A percentile compares a stretch with the other conserved stretches of the same genome.
Conservation (phyloP, 2,797 vertebrate species). For the Sebastes melanostomus region DNA sequence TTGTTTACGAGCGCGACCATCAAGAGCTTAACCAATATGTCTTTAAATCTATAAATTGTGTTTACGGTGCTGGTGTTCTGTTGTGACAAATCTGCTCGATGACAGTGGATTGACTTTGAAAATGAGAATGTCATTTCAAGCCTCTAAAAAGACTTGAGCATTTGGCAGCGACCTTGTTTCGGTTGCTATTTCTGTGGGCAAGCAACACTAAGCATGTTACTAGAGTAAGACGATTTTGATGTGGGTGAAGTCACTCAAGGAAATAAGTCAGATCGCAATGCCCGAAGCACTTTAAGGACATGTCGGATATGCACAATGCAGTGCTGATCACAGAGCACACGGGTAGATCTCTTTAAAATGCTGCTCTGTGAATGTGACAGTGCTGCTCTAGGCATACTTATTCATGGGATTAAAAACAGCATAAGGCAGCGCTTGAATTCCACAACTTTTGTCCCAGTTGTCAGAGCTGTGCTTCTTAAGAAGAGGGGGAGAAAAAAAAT, state of each 20-base stretch:
- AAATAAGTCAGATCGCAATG: slow-evolving; percentile 75
- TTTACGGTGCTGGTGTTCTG: slow-evolving; percentile 6
- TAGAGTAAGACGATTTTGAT: slow-evolving; percentile 74
- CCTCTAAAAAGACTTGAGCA: slow-evolving; percentile 62
- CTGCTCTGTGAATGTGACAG: slow-evolving; percentile 56
- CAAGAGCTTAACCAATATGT: slow-evolving; percentile 5
- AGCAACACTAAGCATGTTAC: slow-evolving; percentile 79
- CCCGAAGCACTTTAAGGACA: slow-evolving; percentile 69
- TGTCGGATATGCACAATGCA: slow-evolving; percentile 71
- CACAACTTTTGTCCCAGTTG: slow-evolving; percentile 59
- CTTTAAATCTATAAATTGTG: slow-evolving; percentile 38
- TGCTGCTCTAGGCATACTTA: slow-evolving; percentile 64
- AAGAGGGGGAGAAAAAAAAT: neutral
- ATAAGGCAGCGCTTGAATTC: slow-evolving; percentile 53
- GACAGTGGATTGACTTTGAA: slow-evolving; percentile 70
- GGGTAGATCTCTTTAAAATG: slow-evolving; percentile 67
- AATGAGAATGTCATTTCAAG: slow-evolving; percentile 66
- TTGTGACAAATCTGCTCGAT: slow-evolving; percentile 50
- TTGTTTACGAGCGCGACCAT: slow-evolving; percentile 11
- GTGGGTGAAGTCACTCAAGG: slow-evolving; percentile 68
- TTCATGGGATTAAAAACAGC: slow-evolving; percentile 73
- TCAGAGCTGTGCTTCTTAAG: slow-evolving; percentile 32
- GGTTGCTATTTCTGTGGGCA: slow-evolving; percentile 75
- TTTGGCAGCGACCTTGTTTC: slow-evolving; percentile 74
- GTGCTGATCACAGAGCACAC: slow-evolving; percentile 65